These are phyloP conservation scores for Siderastrea radians DNA, from an alignment of 92 coral and sea anemone species.

Conservation along the genomic window DNA sequence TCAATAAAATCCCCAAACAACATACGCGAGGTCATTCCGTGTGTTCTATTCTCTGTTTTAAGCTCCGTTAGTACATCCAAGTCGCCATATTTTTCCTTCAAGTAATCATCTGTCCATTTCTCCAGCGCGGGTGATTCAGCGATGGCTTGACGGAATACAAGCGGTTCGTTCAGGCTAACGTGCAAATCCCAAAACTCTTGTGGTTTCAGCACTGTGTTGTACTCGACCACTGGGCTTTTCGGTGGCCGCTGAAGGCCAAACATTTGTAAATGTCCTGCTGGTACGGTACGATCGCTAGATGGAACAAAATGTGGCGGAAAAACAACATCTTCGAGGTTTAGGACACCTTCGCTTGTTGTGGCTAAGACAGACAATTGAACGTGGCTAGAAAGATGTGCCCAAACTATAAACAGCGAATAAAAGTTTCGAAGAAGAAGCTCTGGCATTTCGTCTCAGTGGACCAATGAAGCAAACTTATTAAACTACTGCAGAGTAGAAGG, in stretches of 20 bases:
- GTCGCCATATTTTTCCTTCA: conserved; percentile 87
- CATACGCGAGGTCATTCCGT: conserved; percentile 73
- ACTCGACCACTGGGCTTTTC: conserved; percentile 88
- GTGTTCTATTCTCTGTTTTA: conserved; percentile 94
- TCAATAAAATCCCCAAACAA: conserved; percentile 87
- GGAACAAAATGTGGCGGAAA: conserved; percentile 90
- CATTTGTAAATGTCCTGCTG: conserved; percentile 87
- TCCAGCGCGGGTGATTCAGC: conserved; percentile 84
- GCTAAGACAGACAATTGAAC: background rate
- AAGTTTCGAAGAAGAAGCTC: background rate
- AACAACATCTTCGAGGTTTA: conserved; percentile 47
- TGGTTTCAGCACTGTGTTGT: conserved; percentile 85
- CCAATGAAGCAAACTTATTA: background rate
- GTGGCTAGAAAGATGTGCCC: conserved; percentile 7
- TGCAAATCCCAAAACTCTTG: conserved; percentile 90
- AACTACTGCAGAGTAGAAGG: too few species aligned
- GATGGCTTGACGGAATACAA: conserved; percentile 89
- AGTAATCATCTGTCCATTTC: conserved; percentile 86
- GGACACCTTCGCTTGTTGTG: background rate
- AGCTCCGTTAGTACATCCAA: conserved; percentile 89
- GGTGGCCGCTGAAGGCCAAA: conserved; percentile 95
- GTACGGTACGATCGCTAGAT: conserved; percentile 60
- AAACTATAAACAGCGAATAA: background rate
- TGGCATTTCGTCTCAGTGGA: conserved; percentile 13
- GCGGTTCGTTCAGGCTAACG: conserved; percentile 83